Base-by-base conservation (phyloP, 2,888 invertebrate species). In the Morpho helenor region DNA sequence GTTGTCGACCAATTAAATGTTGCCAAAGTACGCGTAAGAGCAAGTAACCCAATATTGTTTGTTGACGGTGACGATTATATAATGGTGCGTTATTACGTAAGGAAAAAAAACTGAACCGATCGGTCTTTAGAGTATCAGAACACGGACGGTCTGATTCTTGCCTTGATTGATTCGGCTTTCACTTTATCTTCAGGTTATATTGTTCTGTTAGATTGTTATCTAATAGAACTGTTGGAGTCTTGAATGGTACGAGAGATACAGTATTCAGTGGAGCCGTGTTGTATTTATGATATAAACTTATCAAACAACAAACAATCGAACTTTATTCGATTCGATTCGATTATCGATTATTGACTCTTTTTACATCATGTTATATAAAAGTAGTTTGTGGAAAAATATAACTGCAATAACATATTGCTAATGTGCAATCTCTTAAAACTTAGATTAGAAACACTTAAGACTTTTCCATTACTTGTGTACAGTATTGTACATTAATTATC, bases 41-140 rank as follows among this genome's bases (percentile, higher is more conserved):
- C 66, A 66, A 66, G 66, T 68, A 67, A 68, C 65, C 67, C 69
- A 67, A 70, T 72, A 69, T 65, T 69, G 61, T 67, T 64, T 61
- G 67, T 64, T 68, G 64, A 69, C 65, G 68, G 57, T 54, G 57
- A 61, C 61, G 61, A 52, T 79, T 77, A 75, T 71, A 72, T 75
- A 79, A 80, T 61, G 69, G 64, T 64, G 63, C 66, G 73, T 66
- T 66, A 61, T 80, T 80, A 75, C 70, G 71, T 69, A 81, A 82
- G 66, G 72, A 72, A 72, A 45, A 74, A 76, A 77, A 72, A 31
- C 41, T 63, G 73, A 70, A 69, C 63, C 63, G 71, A 66, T 65
- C 64, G 60, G 67, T 71, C 73, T 70, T 66, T 64, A 65, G 64
- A 61, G 61, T 66, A 64, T 60, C 66, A 66, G 68, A 68, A 65